phyloP scores from a whole-genome alignment of 92 coral and sea anemone genomes.

The Zoanthus gigantus region DNA sequence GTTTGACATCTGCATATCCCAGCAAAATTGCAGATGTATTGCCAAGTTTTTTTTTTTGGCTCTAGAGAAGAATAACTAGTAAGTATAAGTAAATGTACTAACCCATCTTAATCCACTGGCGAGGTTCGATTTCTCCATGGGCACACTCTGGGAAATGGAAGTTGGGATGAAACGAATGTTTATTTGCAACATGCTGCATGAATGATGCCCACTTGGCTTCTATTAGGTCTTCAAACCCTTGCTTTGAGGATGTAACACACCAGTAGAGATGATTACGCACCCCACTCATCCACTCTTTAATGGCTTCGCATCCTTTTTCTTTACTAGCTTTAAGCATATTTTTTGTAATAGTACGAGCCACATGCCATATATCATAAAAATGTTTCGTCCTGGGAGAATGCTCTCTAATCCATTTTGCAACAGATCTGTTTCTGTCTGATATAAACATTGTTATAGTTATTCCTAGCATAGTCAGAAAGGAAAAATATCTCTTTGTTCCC shows the following conservation, averaged over 20 bases:
- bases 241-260: slow-evolving; percentile 49
- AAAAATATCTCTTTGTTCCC: not conserved
- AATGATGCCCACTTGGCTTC: slow-evolving; percentile 47
- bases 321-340: slow-evolving; percentile 42
- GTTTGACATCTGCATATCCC: not conserved
- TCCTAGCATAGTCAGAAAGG: not conserved
- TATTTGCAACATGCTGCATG: slow-evolving; percentile 42
- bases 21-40: not conserved
- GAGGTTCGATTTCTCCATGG: slow-evolving; percentile 38
- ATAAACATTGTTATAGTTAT: not conserved
- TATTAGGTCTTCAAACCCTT: slow-evolving; percentile 23
- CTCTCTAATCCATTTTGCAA: slow-evolving; percentile 1
- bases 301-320: slow-evolving; percentile 36
- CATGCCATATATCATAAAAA: slow-evolving; percentile 56
- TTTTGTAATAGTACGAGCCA: slow-evolving; percentile 42
- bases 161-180: slow-evolving; percentile 17
- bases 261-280: slow-evolving; percentile 44
- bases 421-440: not conserved
- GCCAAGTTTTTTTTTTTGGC: not conserved
- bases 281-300: slow-evolving; percentile 35
- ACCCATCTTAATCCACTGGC: slow-evolving; percentile 51
- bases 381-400: not conserved
- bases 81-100: not conserved
- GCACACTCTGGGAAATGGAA: slow-evolving; percentile 17
- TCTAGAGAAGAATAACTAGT: not conserved